A percentile compares a stretch with the other conserved stretches of the same genome.
Evolutionary conservation across 2,797 vertebrate genomes (phyloP).

Genomic region (Myiothlypis coronata): DNA sequence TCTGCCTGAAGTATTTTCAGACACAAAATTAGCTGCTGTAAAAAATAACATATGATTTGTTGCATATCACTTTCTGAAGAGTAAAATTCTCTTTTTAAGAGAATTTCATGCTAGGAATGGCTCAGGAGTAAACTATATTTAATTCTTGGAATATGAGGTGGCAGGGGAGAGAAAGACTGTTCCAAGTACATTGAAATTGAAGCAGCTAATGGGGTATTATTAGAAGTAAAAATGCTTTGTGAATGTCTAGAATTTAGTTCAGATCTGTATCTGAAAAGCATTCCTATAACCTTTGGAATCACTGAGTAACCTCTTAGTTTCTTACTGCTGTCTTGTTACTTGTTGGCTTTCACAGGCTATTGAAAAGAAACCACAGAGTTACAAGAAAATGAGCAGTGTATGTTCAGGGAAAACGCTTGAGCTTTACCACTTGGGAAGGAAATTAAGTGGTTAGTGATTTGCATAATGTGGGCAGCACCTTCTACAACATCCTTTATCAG

Average conservation of each 20-base stretch:
- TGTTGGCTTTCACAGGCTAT: not conserved
- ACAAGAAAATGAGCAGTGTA: conserved; percentile 53
- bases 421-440: conserved; percentile 34
- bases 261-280: conserved; percentile 33
- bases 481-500: conserved; percentile 43
- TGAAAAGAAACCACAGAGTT: conserved; percentile 46
- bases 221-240: conserved; percentile 57
- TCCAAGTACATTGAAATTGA: conserved; percentile 34
- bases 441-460: conserved; percentile 54
- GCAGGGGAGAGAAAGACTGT: not conserved
- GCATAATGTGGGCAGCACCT: conserved; percentile 26
- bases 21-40: not conserved
- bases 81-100: not conserved
- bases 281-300: conserved; percentile 48
- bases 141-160: not conserved
- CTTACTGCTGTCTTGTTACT: conserved; percentile 22
- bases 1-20: not conserved
- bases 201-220: conserved; percentile 13
- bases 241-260: conserved; percentile 39
- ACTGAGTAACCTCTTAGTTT: conserved; percentile 45
- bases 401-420: conserved; percentile 40
- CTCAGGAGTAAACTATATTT: not conserved
- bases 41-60: not conserved
- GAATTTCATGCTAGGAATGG: not conserved
- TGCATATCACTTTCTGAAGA: not conserved